Percentiles rank a stretch among this genome's conserved stretches.
phyloP scores from a whole-genome alignment of 2,113 vertebrate species.

The Anguilla japonica region DNA sequence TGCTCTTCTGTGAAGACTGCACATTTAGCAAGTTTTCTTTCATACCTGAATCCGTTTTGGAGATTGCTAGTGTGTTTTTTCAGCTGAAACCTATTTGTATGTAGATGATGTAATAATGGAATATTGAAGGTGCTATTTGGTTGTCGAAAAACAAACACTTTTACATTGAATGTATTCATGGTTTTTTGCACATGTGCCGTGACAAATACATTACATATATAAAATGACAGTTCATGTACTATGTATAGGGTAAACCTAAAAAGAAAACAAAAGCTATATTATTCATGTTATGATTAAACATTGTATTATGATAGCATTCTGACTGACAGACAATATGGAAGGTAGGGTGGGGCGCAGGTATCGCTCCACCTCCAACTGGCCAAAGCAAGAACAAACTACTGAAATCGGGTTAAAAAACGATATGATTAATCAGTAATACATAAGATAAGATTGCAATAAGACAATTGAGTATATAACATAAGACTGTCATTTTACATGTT shows the following conservation, averaged over 20 bases:
- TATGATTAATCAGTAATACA: too few relatives aligned
- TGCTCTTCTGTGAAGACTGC: conserved; percentile 59
- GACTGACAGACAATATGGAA: background rate
- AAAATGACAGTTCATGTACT: conserved; percentile 5
- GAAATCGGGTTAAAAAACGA: background rate
- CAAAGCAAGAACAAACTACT: background rate
- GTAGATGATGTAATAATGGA: background rate
- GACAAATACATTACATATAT: background rate
- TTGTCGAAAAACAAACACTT: background rate
- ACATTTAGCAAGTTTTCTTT: conserved; percentile 70
- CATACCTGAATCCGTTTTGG: conserved; percentile 40
- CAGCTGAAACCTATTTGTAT: background rate
- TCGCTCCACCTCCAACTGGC: background rate
- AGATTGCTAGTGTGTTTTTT: background rate
- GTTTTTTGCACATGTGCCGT: background rate
- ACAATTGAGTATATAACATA: background rate
- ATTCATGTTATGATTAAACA: background rate
- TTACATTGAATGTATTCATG: background rate
- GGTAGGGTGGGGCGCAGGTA: background rate
- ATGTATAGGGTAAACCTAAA: background rate
- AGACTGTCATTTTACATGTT: conserved; percentile 8
- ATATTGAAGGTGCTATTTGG: background rate
- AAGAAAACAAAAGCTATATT: background rate
- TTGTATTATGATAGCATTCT: background rate
- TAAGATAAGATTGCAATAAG: background rate